Evolutionary conservation across 2,888 invertebrate species (phyloP).

Genomic region (Pilophorus perplexus): DNA sequence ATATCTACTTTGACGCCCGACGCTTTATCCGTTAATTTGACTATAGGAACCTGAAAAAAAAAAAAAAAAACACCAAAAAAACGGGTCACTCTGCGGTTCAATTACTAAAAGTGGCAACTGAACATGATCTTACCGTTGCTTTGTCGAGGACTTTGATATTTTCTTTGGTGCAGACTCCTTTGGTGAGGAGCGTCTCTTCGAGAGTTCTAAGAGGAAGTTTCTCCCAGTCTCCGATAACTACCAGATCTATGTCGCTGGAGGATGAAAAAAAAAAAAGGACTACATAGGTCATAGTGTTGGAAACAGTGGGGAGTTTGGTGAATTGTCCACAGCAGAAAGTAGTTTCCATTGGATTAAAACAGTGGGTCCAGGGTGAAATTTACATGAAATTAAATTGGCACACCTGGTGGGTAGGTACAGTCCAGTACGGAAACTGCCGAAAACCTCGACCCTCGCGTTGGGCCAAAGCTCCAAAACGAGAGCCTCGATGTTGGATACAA

Average conservation of each 20-base stretch:
- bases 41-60: conserved; percentile 75
- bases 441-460: conserved; percentile 91
- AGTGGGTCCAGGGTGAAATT: background rate
- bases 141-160: conserved; percentile 95
- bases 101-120: background rate
- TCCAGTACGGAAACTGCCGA: conserved; percentile 96
- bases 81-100: too few relatives aligned
- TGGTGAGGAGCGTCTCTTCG: conserved; percentile 83
- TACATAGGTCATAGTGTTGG: background rate
- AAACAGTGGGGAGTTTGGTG: too few relatives aligned
- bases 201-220: conserved; percentile 86
- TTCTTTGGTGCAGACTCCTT: conserved; percentile 83
- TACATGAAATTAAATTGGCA: background rate
- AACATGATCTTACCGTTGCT: conserved; percentile 62
- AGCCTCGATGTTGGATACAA: conserved; percentile 82
- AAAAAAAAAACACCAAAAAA: background rate
- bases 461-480: conserved; percentile 89
- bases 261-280: conserved; percentile 6
- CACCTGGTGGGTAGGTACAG: conserved; percentile 95
- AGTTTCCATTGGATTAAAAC: background rate
- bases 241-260: conserved; percentile 70
- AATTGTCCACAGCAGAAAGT: too few relatives aligned
- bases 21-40: conserved; percentile 88
- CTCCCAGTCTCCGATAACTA: conserved; percentile 81
- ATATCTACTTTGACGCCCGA: conserved; percentile 94